phyloP scores from a whole-genome alignment of 2,888 invertebrate species.

The Tineola bisselliella region DNA sequence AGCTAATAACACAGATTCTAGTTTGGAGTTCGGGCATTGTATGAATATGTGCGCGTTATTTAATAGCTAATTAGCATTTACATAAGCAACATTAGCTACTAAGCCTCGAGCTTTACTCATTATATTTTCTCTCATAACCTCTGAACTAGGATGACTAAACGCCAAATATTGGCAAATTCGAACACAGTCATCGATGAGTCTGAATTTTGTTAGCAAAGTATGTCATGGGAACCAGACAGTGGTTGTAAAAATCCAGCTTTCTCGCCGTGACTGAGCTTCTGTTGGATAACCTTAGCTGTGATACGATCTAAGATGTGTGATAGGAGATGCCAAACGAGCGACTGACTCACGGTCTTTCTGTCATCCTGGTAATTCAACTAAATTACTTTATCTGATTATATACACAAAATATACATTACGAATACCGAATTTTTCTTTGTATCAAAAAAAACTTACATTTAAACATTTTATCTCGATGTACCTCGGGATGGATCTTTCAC shows the following conservation, averaged over 20 bases:
- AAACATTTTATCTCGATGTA: no score
- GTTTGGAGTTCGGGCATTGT: no score
- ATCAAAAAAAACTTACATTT: neutral
- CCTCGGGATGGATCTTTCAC: no score
- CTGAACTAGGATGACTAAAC: neutral
- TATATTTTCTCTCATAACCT: neutral
- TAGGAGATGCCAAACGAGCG: conserved; percentile 40
- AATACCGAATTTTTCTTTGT: neutral
- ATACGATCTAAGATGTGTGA: conserved; percentile 52
- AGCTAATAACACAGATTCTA: no score
- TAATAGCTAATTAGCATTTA: conserved; percentile 41
- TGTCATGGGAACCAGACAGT: conserved; percentile 46
- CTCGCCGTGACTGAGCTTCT: conserved; percentile 49
- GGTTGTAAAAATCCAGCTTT: conserved; percentile 54
- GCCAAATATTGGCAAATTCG: neutral
- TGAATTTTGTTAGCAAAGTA: conserved; percentile 20
- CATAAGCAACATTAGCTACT: conserved; percentile 10
- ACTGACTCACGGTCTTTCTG: conserved; percentile 34
- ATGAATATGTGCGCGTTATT: conserved; percentile 34
- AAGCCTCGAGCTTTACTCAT: neutral
- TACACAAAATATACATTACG: neutral
- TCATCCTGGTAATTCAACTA: conserved; percentile 7
- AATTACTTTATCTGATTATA: conserved; percentile 1
- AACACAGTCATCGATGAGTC: neutral
- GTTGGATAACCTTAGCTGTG: conserved; percentile 38